Evolutionary conservation across 2,797 vertebrate species (phyloP).

Genomic region (Coregonus suidteri): DNA sequence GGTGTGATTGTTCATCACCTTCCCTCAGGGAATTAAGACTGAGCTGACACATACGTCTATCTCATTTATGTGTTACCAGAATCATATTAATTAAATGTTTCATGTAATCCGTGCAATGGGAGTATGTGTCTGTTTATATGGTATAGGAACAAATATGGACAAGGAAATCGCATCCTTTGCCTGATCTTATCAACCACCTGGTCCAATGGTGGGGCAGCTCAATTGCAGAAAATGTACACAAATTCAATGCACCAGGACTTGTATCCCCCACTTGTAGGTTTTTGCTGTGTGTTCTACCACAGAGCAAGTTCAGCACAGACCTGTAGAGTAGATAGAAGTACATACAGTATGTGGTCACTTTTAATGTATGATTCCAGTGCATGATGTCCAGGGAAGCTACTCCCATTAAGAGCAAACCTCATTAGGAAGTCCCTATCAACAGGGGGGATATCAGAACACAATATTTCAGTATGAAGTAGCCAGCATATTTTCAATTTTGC

Average conservation of each 20-base stretch:
- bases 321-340: background rate
- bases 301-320: background rate
- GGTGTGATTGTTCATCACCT: background rate
- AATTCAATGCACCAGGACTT: background rate
- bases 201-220: background rate
- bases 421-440: background rate
- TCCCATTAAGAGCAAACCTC: background rate
- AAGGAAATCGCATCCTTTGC: background rate
- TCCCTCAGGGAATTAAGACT: background rate
- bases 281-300: background rate
- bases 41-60: no score
- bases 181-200: background rate
- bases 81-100: background rate
- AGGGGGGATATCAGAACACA: background rate
- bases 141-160: background rate
- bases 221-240: background rate
- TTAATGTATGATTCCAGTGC: background rate
- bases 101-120: background rate
- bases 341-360: background rate
- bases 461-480: background rate
- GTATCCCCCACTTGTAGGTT: background rate
- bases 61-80: background rate
- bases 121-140: background rate
- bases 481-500: background rate
- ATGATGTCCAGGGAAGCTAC: background rate